A percentile compares a stretch with the other conserved stretches of the same genome.
phyloP scores from a whole-genome alignment of 2,797 vertebrate species.

The Graptemys geographica region DNA sequence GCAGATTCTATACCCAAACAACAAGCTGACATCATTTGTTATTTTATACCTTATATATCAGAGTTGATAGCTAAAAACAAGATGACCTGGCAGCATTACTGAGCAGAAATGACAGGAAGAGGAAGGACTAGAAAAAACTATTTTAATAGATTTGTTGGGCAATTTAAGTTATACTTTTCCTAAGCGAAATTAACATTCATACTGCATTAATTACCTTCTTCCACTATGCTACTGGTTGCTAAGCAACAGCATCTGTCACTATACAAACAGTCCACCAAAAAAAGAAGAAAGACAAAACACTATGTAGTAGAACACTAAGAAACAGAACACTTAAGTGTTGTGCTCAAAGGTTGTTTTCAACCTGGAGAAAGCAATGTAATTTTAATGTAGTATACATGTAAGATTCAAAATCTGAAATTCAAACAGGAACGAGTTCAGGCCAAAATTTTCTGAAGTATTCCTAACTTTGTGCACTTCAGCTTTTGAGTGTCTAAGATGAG shows the following conservation, averaged over 20 bases:
- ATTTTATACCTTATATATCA: not conserved
- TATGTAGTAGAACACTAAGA: not conserved
- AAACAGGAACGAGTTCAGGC: not conserved
- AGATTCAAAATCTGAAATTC: not conserved
- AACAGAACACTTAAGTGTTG: not conserved
- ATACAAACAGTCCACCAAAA: rapidly evolving
- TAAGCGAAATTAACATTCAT: not conserved
- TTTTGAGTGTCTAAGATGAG: not conserved
- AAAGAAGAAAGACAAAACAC: not conserved
- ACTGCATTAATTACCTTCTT: not conserved
- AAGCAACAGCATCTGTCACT: not conserved
- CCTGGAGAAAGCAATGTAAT: not conserved
- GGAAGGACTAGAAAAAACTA: not conserved
- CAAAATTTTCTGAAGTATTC: not conserved
- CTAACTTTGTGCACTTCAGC: not conserved
- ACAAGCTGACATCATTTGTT: not conserved
- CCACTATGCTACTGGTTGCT: not conserved
- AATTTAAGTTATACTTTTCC: not conserved
- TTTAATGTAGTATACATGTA: not conserved
- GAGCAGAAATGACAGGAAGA: not conserved
- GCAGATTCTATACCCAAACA: constrained; percentile 56
- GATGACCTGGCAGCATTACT: not conserved
- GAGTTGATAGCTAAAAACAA: not conserved
- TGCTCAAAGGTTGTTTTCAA: not conserved
- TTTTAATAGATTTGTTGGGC: not conserved